Evolutionary conservation across 1,140 invertebrate genomes (phyloP).

Genomic region (Sitodiplosis mosellana): DNA sequence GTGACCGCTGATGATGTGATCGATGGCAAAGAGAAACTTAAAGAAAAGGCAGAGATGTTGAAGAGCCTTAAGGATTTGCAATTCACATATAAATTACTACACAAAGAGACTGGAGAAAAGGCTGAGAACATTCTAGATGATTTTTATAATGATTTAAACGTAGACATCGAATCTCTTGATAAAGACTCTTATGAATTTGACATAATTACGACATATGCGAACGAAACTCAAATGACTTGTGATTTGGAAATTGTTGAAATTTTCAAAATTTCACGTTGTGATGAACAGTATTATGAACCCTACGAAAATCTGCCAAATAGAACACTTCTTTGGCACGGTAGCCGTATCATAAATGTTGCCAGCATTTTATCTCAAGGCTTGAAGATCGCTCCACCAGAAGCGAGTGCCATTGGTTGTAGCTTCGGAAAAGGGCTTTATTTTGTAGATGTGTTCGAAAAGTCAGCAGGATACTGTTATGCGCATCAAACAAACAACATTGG

Average conservation of each 20-base stretch:
- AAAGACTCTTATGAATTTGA: conserved; percentile 52
- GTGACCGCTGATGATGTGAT: conserved; percentile 65
- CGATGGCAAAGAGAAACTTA: conserved; percentile 75
- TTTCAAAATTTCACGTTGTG: conserved; percentile 57
- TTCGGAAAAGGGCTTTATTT: conserved; percentile 88
- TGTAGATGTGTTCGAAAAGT: conserved; percentile 98
- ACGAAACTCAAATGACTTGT: conserved; percentile 69
- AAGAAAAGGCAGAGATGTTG: too few species aligned
- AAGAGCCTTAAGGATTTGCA: conserved; percentile 85
- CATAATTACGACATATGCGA: conserved; percentile 55
- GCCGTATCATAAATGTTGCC: conserved; percentile 80
- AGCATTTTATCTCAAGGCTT: conserved; percentile 95
- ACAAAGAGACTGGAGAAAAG: conserved; percentile 30
- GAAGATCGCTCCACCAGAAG: conserved; percentile 89
- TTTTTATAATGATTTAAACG: conserved; percentile 80
- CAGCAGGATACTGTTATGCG: conserved; percentile 91
- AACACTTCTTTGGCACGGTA: conserved; percentile 92
- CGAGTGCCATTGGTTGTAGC: conserved; percentile 91
- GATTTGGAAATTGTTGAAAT: conserved; percentile 51
- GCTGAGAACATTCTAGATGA: conserved; percentile 58
- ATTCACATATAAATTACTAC: conserved; percentile 77
- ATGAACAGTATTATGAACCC: conserved; percentile 43
- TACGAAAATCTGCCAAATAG: conserved; percentile 75
- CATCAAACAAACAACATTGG: conserved; percentile 49
- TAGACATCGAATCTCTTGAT: conserved; percentile 59